A percentile compares a stretch with the other conserved stretches of the same genome.
Conservation (phyloP, 2,113 vertebrate genomes). For the Lagopus muta region DNA sequence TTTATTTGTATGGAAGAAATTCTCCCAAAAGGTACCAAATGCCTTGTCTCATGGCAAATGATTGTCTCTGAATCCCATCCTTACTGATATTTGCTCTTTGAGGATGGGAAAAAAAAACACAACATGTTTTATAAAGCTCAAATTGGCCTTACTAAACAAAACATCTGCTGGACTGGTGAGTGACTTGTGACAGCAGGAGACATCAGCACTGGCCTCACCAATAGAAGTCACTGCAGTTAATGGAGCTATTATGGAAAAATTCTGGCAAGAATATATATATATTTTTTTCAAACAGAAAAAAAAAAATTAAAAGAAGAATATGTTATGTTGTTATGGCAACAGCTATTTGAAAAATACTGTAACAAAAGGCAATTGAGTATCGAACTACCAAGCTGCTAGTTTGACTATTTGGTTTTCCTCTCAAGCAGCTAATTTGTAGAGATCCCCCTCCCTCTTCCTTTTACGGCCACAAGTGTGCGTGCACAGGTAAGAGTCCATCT, state of each 20-base stretch:
- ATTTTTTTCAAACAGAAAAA: constrained; percentile 66
- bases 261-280: constrained; percentile 67
- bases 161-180: constrained; percentile 74
- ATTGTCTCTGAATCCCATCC: constrained; percentile 44
- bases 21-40: constrained; percentile 12
- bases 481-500: neutral
- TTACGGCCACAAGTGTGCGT: neutral
- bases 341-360: constrained; percentile 76
- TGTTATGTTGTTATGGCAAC: constrained; percentile 81
- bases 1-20: neutral
- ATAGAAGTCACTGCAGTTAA: constrained; percentile 76
- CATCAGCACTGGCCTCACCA: constrained; percentile 68
- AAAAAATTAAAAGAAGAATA: constrained; percentile 61
- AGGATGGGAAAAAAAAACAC: constrained; percentile 31
- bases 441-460: constrained; percentile 29
- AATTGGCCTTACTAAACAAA: constrained; percentile 78
- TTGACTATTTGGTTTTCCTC: constrained; percentile 59
- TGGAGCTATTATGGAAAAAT: constrained; percentile 79
- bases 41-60: neutral
- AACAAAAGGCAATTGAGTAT: constrained; percentile 76
- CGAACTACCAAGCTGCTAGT: constrained; percentile 75
- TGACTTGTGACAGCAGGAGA: constrained; percentile 79
- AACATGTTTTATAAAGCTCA: constrained; percentile 72
- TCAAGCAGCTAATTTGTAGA: constrained; percentile 67
- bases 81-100: constrained; percentile 67